Percentiles rank a stretch among this genome's conserved stretches.
Conservation (phyloP, 2,888 invertebrate species). For the Stegana nigrithorax region DNA sequence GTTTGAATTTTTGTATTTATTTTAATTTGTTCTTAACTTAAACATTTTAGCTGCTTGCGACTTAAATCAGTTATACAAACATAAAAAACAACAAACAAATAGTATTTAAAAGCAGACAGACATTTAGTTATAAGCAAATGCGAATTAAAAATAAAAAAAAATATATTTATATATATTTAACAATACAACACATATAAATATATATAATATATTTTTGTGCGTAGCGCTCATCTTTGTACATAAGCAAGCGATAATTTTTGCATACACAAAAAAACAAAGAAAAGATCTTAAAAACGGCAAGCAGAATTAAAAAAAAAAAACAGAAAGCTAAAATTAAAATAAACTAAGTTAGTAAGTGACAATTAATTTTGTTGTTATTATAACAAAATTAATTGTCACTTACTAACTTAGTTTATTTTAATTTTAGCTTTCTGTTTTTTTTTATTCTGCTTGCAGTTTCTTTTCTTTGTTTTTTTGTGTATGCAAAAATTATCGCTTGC, state of each 20-base stretch:
- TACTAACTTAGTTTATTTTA: neutral
- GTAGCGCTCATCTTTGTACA: conserved; percentile 17
- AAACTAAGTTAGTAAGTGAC: neutral
- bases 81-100: too few species aligned
- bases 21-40: neutral
- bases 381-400: neutral
- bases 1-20: neutral
- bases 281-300: too few species aligned
- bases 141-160: neutral
- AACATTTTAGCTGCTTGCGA: neutral
- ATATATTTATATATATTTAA: conserved; percentile 3
- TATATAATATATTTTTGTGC: conserved; percentile 15
- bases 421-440: too few species aligned
- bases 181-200: conserved; percentile 1
- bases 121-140: conserved; percentile 11
- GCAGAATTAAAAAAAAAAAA: too few species aligned
- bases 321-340: conserved; percentile 20
- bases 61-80: too few species aligned
- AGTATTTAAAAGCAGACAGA: neutral
- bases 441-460: too few species aligned
- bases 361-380: neutral
- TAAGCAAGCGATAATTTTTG: conserved; percentile 3
- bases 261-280: too few species aligned
- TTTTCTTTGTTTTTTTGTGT: too few species aligned
- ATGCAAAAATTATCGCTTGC: neutral